A percentile compares a stretch with the other conserved stretches of the same genome.
Conservation (phyloP, 2,113 vertebrate genomes). For the Ammodytes dubius region DNA sequence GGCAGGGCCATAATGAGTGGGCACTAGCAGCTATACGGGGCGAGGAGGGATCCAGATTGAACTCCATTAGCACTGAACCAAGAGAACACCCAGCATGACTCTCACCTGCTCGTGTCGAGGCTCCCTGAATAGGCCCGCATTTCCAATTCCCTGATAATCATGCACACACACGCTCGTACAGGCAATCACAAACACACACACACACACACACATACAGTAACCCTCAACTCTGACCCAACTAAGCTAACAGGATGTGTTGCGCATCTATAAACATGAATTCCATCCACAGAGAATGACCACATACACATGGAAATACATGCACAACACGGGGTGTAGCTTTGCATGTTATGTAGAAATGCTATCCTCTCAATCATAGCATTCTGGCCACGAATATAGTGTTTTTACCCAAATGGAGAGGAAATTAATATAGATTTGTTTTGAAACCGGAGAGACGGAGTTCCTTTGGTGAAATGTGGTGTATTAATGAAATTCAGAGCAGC, state of each 20-base stretch:
- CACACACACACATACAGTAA: constrained; percentile 50
- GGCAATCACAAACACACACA: constrained; percentile 26
- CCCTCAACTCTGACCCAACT: constrained; percentile 72
- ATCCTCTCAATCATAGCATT: constrained; percentile 41
- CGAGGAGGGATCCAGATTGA: constrained; percentile 56
- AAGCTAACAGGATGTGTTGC: constrained; percentile 68
- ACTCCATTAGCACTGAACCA: constrained; percentile 74
- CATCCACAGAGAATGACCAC: constrained; percentile 62
- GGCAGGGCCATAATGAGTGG: constrained; percentile 57
- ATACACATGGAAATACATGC: constrained; percentile 54
- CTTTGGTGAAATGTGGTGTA: constrained; percentile 25
- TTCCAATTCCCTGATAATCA: constrained; percentile 65
- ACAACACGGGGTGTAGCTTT: constrained; percentile 28
- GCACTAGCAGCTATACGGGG: constrained; percentile 22
- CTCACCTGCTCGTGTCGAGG: constrained; percentile 68
- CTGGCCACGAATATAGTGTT: constrained; percentile 34
- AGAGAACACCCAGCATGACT: constrained; percentile 73
- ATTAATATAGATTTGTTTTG: constrained; percentile 58
- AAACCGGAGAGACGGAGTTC: constrained; percentile 6
- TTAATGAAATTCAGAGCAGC: constrained; percentile 37
- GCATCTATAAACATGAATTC: constrained; percentile 72
- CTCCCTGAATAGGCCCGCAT: constrained; percentile 60
- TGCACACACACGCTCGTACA: constrained; percentile 37
- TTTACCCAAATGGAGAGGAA: constrained; percentile 50
- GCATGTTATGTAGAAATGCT: constrained; percentile 45